Evolutionary conservation across 2,888 invertebrate genomes (phyloP), one percentile per base, ranked within the genome.

Genomic region (Escarpia spicata): DNA sequence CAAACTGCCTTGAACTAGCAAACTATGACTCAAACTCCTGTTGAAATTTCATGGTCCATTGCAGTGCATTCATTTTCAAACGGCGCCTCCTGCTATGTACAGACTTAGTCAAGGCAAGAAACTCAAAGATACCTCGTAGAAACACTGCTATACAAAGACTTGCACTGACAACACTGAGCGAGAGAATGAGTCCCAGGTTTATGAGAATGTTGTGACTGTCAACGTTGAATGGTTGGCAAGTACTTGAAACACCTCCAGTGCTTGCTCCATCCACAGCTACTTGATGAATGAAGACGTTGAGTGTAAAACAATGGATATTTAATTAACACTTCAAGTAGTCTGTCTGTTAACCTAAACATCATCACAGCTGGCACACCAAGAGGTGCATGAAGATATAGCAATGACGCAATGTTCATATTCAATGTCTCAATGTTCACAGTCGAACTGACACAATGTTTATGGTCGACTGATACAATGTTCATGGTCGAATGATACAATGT

Each of bases 401-500:
- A 75, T 75, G 75, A 75, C 26, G 52, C 9, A 9, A 12, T 52
- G 52, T 15, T 52, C 52, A 45, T 10, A 52, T 9, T 52, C 52
- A 75, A 26, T 19, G 19, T 19, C 45, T 1, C 60, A 60, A 60
- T 19, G 60, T 60, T 94, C 94, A 97, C 45, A 96, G 93, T 92
- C 95, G 94, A 4, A 96, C 15, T 45, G 6, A 10, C 0, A 45
- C 10, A 45, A 45, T 45, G 45, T 6, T 94, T 94, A 97, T 44
- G 96, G 93, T 92, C 95, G 94, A 6, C 96, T 26, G 75, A 75
- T 12, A 52, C 75, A 75, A 75, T 26, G 26, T 75, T 94, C 94
- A 97, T 44, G 96, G 93, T 92, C 95, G 94, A 6, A 96, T 94
- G 94, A 95, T 37, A 37, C 37, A 37, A 37, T 37, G 37, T 37